A percentile compares a stretch with the other conserved stretches of the same genome.
Evolutionary conservation across 2,797 vertebrate genomes (phyloP).

Genomic region (Cheirogaleus major): DNA sequence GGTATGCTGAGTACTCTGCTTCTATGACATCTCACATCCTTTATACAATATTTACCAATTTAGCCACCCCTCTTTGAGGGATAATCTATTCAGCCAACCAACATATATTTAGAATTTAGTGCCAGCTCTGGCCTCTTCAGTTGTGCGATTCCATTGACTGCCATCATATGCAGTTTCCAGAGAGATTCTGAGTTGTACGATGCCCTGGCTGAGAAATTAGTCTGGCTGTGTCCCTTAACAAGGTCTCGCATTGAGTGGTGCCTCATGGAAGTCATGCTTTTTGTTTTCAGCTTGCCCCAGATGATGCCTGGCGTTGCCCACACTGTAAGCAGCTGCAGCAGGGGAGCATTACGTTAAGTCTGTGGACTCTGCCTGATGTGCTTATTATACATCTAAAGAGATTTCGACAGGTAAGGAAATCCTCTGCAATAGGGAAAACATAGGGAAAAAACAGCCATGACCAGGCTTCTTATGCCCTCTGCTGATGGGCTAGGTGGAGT

Average conservation of each 20-base stretch:
- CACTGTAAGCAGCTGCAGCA: slow-evolving; percentile 99
- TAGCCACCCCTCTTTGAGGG: not conserved
- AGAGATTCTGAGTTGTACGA: not conserved
- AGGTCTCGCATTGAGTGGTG: not conserved
- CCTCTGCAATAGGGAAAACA: rapidly evolving
- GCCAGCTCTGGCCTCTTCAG: not conserved
- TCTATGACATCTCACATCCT: not conserved
- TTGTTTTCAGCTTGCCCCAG: slow-evolving; percentile 94
- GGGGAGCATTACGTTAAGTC: slow-evolving; percentile 98
- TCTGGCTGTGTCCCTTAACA: not conserved
- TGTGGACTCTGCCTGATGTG: slow-evolving; percentile 98
- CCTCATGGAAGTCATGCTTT: not conserved
- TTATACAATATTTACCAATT: not conserved
- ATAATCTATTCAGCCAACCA: not conserved
- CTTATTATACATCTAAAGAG: slow-evolving; percentile 98
- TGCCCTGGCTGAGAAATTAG: not conserved
- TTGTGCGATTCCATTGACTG: not conserved
- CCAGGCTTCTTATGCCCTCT: not conserved
- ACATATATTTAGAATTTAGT: not conserved
- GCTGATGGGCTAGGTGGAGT: no score
- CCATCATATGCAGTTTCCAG: not conserved
- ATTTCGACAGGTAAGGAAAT: slow-evolving; percentile 94
- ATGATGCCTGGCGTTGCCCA: slow-evolving; percentile 98
- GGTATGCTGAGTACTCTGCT: not conserved
- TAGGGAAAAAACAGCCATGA: not conserved